Evolutionary conservation across 1,140 invertebrate species (phyloP).

Genomic region (Aphaenogaster ashmeadi): DNA sequence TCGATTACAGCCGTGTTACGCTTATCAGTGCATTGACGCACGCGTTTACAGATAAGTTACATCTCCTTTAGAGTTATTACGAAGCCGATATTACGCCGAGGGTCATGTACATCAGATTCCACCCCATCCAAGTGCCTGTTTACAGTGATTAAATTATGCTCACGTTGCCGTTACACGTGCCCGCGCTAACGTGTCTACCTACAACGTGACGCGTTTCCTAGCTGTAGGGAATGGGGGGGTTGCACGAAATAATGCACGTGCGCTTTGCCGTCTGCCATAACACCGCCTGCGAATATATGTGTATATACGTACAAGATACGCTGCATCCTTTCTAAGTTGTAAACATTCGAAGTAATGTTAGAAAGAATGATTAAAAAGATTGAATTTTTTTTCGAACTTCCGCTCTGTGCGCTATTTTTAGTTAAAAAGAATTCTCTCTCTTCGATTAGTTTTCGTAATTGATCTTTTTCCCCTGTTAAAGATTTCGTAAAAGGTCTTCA

Average conservation of each 20-base stretch:
- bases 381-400: background rate
- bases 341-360: background rate
- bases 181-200: conserved; percentile 54
- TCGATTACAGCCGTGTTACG: background rate
- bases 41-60: conserved; percentile 47
- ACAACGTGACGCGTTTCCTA: conserved; percentile 58
- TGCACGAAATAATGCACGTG: conserved; percentile 68
- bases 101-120: conserved; percentile 61
- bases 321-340: background rate
- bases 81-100: conserved; percentile 52
- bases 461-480: background rate
- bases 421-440: background rate
- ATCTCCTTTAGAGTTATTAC: conserved; percentile 61
- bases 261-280: conserved; percentile 18
- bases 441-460: background rate
- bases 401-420: background rate
- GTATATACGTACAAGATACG: background rate
- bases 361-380: background rate
- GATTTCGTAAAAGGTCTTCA: background rate
- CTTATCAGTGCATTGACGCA: conserved; percentile 37
- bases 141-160: conserved; percentile 68
- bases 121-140: conserved; percentile 61
- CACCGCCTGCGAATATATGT: background rate
- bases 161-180: conserved; percentile 67
- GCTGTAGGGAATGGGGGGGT: conserved; percentile 45